Conservation (phyloP, 2,113 vertebrate genomes). For the Nettapus auritus region DNA sequence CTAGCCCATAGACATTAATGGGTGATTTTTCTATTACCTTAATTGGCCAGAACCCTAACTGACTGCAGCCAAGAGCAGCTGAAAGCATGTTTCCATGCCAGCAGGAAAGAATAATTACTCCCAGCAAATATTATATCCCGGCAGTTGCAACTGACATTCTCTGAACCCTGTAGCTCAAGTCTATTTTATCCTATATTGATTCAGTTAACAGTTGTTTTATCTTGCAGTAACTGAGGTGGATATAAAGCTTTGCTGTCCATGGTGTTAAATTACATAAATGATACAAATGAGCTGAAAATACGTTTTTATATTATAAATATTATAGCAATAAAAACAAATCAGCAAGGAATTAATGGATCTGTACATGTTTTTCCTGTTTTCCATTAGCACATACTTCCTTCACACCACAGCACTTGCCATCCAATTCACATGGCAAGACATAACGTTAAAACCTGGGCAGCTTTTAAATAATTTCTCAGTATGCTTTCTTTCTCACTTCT, state of each 20-base stretch:
- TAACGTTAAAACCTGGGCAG: neutral
- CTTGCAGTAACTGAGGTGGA: neutral
- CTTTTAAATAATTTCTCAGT: neutral
- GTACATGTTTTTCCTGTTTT: neutral
- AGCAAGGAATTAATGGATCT: neutral
- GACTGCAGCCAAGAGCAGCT: neutral
- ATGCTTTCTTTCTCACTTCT: neutral
- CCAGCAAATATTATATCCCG: neutral
- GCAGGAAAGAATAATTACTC: neutral
- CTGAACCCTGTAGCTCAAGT: neutral
- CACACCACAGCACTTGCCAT: accelerated
- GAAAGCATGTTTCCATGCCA: constrained; percentile 33
- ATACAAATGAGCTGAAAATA: neutral
- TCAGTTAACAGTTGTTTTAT: neutral
- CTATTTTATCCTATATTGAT: neutral
- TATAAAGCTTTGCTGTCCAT: neutral
- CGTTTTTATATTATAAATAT: neutral
- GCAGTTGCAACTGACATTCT: neutral
- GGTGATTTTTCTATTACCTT: neutral
- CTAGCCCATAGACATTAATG: neutral
- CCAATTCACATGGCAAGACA: neutral
- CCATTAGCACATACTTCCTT: neutral
- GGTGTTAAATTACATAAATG: neutral
- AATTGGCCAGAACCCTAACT: neutral
- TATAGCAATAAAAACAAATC: neutral